Conservation (phyloP, 35 echinoderm and acorn worm genomes). For the Apostichopus californicus region DNA sequence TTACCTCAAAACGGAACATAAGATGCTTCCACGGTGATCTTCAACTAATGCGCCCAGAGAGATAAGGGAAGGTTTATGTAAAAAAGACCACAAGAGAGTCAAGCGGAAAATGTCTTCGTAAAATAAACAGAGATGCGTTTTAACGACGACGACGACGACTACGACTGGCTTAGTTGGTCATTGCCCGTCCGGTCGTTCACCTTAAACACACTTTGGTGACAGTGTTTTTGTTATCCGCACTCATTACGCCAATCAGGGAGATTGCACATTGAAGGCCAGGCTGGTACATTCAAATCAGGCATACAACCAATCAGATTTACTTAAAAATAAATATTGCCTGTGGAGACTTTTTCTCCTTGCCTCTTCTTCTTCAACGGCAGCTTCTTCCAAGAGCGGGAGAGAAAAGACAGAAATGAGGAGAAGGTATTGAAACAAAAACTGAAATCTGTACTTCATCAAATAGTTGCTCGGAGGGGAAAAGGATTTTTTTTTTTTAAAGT, state of each 20-base stretch:
- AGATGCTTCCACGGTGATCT: constrained; percentile 23
- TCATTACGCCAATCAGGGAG: constrained; percentile 43
- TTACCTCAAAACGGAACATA: not conserved
- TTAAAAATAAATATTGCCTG: constrained; percentile 54
- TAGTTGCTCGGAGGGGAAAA: constrained; percentile 36
- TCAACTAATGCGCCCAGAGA: constrained; percentile 49
- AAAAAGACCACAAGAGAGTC: constrained; percentile 40
- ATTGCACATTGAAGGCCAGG: constrained; percentile 44
- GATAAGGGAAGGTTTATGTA: not conserved
- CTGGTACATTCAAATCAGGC: constrained; percentile 44
- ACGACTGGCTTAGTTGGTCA: constrained; percentile 27
- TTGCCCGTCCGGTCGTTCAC: constrained; percentile 44
- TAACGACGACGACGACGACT: not conserved
- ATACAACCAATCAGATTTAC: constrained; percentile 39
- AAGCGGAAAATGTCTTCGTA: constrained; percentile 3
- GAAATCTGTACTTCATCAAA: constrained; percentile 50
- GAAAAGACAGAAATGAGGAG: not conserved
- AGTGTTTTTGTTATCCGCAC: constrained; percentile 51
- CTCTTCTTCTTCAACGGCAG: not conserved
- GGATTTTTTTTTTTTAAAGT: not conserved
- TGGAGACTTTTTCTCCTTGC: constrained; percentile 25
- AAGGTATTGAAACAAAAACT: constrained; percentile 44
- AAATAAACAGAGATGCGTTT: constrained; percentile 43
- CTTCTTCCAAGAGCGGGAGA: not conserved
- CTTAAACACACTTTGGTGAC: constrained; percentile 49